Evolutionary conservation across 1,140 invertebrate genomes (phyloP), one percentile per base, ranked within the genome.

Genomic region (Wiebesia pumilae): DNA sequence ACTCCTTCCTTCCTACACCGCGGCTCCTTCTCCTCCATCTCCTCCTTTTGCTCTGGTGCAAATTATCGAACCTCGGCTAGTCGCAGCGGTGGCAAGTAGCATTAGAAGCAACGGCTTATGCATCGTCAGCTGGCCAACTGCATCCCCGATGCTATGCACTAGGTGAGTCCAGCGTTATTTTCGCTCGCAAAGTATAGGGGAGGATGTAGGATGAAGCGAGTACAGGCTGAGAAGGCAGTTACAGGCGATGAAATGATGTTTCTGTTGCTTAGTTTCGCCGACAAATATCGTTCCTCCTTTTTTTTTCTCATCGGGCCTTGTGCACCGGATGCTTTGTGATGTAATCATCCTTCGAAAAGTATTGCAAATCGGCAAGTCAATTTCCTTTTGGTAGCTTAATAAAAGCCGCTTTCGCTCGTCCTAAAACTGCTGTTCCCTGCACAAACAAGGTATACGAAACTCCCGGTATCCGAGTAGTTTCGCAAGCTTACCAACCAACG

Each of bases 41-140:
- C n/a, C n/a, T n/a, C n/a, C n/a, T n/a, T n/a, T n/a, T 84, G 85
- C 89, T 54, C 83, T 24, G 65, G 80, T 30, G 33, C 82, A 27
- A 81, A 69, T 69, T 69, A 27, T 38, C 80, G 81, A 88, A 88
- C 84, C 89, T 75, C 86, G 89, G 86, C 88, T 88, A 85, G 88
- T 88, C 90, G 90, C 90, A 91, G 84, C 88, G 90, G 88, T 35
- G 16, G 14, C 16, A 3, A 14, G 6, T 47, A 24, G 69, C 69
- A 73, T 73, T 73, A 73, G 69, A 40, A 71, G 67, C 16, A 71
- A 71, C 67, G 69, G 21, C 38, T 33, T 33, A 54, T 88, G 90
- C 90, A 90, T 90, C 90, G 90, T 90, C 91, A 91, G 91, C 91
- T 91, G 91, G 91, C 88, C 84, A 90, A 91, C 90, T 91, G 91